These are phyloP conservation scores for Galbula dea DNA, from an alignment of 2,113 vertebrate species.

Conservation along the genomic window DNA sequence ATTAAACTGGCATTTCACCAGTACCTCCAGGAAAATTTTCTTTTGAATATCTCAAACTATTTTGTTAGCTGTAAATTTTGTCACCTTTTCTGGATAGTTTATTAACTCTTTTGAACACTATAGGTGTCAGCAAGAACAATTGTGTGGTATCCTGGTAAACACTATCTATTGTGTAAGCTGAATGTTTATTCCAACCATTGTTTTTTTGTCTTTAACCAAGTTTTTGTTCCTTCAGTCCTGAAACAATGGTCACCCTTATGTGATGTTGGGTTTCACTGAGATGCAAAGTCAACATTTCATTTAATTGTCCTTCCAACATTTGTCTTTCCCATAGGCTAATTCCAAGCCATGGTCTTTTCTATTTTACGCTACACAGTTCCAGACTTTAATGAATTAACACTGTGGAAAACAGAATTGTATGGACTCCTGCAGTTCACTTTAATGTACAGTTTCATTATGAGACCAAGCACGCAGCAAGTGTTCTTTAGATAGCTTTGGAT, in stretches of 20 bases:
- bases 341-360: not conserved
- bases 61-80: not conserved
- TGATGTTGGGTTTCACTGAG: not conserved
- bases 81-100: not conserved
- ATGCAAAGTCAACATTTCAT: not conserved
- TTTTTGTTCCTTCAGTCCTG: not conserved
- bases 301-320: not conserved
- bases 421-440: not conserved
- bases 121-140: not conserved
- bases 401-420: not conserved
- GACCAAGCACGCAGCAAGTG: not conserved
- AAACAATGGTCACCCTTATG: not conserved
- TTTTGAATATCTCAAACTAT: not conserved
- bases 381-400: not conserved
- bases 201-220: not conserved
- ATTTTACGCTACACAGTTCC: not conserved
- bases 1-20: not conserved
- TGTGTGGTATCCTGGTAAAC: not conserved
- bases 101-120: not conserved
- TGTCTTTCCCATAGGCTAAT: not conserved
- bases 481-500: not conserved
- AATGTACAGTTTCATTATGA: not conserved
- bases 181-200: not conserved
- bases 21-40: not conserved
- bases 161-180: not conserved